Conservation (phyloP, 2,888 invertebrate species). For the Cephus runcator region DNA sequence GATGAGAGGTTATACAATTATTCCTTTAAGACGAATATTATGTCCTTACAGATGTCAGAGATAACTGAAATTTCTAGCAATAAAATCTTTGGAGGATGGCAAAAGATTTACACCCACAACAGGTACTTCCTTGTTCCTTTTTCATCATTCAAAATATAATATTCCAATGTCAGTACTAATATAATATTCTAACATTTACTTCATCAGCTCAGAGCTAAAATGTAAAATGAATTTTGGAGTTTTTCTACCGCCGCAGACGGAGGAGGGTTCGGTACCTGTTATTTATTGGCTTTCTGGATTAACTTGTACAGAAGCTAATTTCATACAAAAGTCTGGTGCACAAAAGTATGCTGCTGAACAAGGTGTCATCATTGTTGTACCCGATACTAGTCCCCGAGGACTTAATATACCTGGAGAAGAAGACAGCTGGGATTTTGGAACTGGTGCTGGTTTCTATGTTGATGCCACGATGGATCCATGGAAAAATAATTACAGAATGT, state of each 20-base stretch:
- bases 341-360: constrained; percentile 90
- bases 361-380: constrained; percentile 88
- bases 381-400: constrained; percentile 96
- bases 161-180: background rate
- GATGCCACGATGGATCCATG: constrained; percentile 93
- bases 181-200: background rate
- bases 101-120: constrained; percentile 85
- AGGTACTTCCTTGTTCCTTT: constrained; percentile 66
- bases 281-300: constrained; percentile 93
- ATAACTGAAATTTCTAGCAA: constrained; percentile 74
- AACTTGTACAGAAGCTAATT: constrained; percentile 95
- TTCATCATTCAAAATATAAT: background rate
- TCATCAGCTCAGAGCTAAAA: constrained; percentile 74
- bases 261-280: constrained; percentile 77
- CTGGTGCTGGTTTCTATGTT: constrained; percentile 95
- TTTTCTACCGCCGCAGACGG: constrained; percentile 84
- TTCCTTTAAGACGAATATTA: too few relatives aligned
- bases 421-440: constrained; percentile 94
- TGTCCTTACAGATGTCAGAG: constrained; percentile 64
- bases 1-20: too few relatives aligned
- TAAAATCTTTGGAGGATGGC: constrained; percentile 85
- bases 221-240: constrained; percentile 95
- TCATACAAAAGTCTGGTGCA: constrained; percentile 94
- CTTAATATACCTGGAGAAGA: constrained; percentile 91
- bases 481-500: constrained; percentile 95